Base-by-base conservation (phyloP, 2,797 vertebrate genomes). In the Gallinago nigripennis region DNA sequence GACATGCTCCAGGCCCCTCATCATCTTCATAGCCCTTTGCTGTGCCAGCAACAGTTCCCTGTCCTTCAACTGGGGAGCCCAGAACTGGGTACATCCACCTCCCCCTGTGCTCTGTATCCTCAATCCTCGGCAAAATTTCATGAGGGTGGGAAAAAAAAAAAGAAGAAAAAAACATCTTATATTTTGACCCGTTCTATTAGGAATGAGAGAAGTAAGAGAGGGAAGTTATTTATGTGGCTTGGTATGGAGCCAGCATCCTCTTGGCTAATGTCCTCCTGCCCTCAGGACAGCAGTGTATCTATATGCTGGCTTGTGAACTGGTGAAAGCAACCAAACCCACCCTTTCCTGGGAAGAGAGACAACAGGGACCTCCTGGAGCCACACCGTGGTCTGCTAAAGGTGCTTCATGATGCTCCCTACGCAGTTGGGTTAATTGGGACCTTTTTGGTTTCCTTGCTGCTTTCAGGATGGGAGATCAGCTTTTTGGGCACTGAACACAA, bases 341-440 rank as follows among this genome's bases (percentile, higher is more conserved):
- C 50, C 39, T 71, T 61, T 7, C 16, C 53, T 28, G 12, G 39
- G 30, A 75, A 18, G 16, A 82, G 46, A 76, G 33, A 35, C 28
- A 61, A 31, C 39, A 82, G 77, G 65, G 17, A 73, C 9, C 64
- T 77, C 28, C 28, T 77, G 48, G 33, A 75, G 10, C 10, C 11
- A 57, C 57, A 35, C 0, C 0, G 0, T 64, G 5, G 28, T 54
- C 39, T 82, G 20, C 43, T 68, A 31, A 88, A 88, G 39, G n/a
- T 51, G 35, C 54, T 79, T 53, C 4, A 0, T 46, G n/a, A 14
- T 28, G 12, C 11, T 78, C 30, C 27, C 13, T 30, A 1, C 16
- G 35, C 15, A 37, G 35, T 2, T 72, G 27, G 6, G 20, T 45
- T 58, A 76, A 37, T 8, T 31, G 10, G 10, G 28, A 8, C 41